Evolutionary conservation across 2,888 invertebrate species (phyloP).

Genomic region (Bugula neritina): DNA sequence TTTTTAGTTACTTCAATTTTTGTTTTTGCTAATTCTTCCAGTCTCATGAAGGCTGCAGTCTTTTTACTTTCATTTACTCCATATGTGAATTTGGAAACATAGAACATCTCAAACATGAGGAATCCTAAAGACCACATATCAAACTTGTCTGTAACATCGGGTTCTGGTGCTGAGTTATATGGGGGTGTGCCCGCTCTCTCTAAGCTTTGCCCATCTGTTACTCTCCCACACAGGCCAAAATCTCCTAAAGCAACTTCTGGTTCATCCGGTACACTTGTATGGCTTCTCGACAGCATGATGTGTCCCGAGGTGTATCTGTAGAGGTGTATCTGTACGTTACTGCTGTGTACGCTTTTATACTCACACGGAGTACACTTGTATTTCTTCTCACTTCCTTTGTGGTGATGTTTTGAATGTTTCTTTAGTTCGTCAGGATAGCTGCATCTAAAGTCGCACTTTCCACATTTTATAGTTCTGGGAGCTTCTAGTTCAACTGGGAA

Average conservation of each 20-base stretch:
- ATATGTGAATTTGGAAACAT: not conserved
- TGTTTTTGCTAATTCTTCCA: not conserved
- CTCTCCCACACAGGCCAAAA: slow-evolving; percentile 2
- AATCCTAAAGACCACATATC: slow-evolving; percentile 20
- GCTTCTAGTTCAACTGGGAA: no score
- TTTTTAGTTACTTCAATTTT: no score
- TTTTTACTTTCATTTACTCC: not conserved
- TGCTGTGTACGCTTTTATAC: slow-evolving; percentile 37
- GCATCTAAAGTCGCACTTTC: no score
- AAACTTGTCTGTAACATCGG: not conserved
- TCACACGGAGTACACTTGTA: no score
- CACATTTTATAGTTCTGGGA: no score
- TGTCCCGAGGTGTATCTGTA: slow-evolving; percentile 43
- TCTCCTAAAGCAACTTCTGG: not conserved
- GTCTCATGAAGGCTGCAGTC: not conserved
- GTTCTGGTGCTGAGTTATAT: slow-evolving; percentile 3
- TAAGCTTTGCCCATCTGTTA: not conserved
- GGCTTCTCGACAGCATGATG: slow-evolving; percentile 37
- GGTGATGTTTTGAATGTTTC: no score
- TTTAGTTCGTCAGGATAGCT: not conserved
- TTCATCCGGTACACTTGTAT: not conserved
- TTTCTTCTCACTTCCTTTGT: no score
- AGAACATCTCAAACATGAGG: slow-evolving; percentile 7
- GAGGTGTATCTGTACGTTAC: slow-evolving; percentile 39
- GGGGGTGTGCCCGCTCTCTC: not conserved